phyloP scores from a whole-genome alignment of 2,113 vertebrate genomes.

The Siphamia tubifer region DNA sequence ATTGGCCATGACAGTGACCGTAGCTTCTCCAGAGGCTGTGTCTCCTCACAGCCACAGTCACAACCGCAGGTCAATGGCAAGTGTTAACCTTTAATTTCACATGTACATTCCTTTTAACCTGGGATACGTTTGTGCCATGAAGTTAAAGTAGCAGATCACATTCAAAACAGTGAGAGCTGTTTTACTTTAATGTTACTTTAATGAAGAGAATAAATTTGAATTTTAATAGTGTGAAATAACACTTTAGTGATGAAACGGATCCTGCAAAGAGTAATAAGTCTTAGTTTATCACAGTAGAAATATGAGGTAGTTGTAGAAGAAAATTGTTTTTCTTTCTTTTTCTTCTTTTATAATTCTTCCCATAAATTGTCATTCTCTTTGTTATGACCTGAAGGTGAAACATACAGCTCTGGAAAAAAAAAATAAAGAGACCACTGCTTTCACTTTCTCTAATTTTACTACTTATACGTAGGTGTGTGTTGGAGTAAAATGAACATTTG shows the following conservation, averaged over 20 bases:
- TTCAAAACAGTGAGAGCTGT: constrained; percentile 2
- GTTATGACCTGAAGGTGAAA: too few species aligned
- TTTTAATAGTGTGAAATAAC: not conserved
- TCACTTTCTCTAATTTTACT: too few species aligned
- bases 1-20: constrained; percentile 54
- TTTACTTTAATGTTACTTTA: not conserved
- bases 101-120: not conserved
- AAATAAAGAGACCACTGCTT: too few species aligned
- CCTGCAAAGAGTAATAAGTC: not conserved
- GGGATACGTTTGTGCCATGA: not conserved
- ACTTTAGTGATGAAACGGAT: not conserved
- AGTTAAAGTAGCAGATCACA: not conserved
- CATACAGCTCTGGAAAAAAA: too few species aligned
- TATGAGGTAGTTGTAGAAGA: not conserved
- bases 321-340: too few species aligned
- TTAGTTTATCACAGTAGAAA: constrained; percentile 1
- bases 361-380: too few species aligned
- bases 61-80: constrained; percentile 22
- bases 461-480: too few species aligned
- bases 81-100: constrained; percentile 38
- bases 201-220: not conserved
- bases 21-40: constrained; percentile 21
- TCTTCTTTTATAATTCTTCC: too few species aligned
- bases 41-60: constrained; percentile 9
- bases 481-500: too few species aligned